Percentiles rank a stretch among this genome's conserved stretches.
Conservation (phyloP, 2,797 vertebrate species). For the Apogon hyalosoma region DNA sequence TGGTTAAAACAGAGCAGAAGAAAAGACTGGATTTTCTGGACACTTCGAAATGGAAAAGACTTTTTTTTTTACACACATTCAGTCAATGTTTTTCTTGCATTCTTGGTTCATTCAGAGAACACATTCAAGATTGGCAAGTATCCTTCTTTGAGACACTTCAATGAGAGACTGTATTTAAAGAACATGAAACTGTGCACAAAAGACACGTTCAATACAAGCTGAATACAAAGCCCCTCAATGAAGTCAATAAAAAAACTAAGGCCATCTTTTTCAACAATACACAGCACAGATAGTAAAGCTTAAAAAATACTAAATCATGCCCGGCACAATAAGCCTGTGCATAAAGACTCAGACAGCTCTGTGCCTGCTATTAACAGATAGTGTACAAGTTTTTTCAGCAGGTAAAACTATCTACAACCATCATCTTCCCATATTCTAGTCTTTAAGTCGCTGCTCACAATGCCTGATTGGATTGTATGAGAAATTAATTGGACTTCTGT, state of each 20-base stretch:
- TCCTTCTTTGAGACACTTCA: slow-evolving; percentile 34
- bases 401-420: slow-evolving; percentile 57
- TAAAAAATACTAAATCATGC: slow-evolving; percentile 39
- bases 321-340: slow-evolving; percentile 47
- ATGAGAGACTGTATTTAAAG: slow-evolving; percentile 37
- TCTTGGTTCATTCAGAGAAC: slow-evolving; percentile 28
- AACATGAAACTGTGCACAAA: slow-evolving; percentile 44
- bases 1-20: not conserved
- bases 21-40: slow-evolving; percentile 15
- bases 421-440: slow-evolving; percentile 22
- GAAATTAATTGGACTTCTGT: slow-evolving; percentile 68
- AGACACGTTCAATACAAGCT: slow-evolving; percentile 24
- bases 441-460: slow-evolving; percentile 49
- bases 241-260: slow-evolving; percentile 44
- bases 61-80: slow-evolving; percentile 15
- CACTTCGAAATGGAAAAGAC: slow-evolving; percentile 15
- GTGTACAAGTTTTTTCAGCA: slow-evolving; percentile 40
- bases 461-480: slow-evolving; percentile 58
- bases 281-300: slow-evolving; percentile 19
- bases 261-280: slow-evolving; percentile 46
- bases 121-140: slow-evolving; percentile 38
- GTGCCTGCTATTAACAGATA: slow-evolving; percentile 59
- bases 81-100: slow-evolving; percentile 28
- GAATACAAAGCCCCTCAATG: slow-evolving; percentile 29
- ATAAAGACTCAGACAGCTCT: slow-evolving; percentile 36